phyloP scores from a whole-genome alignment of 1,140 invertebrate genomes.

The Araneus ventricosus region DNA sequence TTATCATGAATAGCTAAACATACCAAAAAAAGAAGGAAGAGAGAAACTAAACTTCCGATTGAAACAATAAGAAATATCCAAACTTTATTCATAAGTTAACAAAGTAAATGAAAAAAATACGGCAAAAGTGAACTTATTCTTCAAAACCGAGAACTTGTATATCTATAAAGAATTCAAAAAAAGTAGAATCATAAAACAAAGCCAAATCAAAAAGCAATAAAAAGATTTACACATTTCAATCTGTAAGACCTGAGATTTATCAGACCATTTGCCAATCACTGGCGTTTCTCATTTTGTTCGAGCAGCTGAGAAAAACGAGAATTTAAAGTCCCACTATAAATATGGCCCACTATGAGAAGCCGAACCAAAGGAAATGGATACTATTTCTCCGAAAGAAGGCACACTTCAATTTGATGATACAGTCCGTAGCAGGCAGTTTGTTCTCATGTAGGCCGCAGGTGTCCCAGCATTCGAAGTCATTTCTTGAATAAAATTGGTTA shows the following conservation, averaged over 20 bases:
- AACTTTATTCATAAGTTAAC: not conserved
- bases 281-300: slow-evolving; percentile 1
- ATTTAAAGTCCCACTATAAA: slow-evolving; percentile 44
- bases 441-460: slow-evolving; percentile 60
- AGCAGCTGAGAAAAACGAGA: slow-evolving; percentile 19
- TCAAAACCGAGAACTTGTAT: not conserved
- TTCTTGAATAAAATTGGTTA: slow-evolving; percentile 73
- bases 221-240: slow-evolving; percentile 34
- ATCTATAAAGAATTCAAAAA: not conserved
- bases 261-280: slow-evolving; percentile 58
- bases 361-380: slow-evolving; percentile 48
- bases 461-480: slow-evolving; percentile 61
- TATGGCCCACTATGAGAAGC: slow-evolving; percentile 37
- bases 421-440: slow-evolving; percentile 39
- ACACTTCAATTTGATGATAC: slow-evolving; percentile 69
- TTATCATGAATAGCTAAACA: no score
- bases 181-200: not conserved
- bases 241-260: slow-evolving; percentile 49
- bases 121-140: not conserved
- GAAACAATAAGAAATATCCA: no score
- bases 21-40: no score
- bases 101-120: not conserved
- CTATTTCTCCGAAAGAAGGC: slow-evolving; percentile 33
- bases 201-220: not conserved
- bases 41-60: no score